Conservation (phyloP, 2,888 invertebrate genomes). For the Scaptomyza polygonia region DNA sequence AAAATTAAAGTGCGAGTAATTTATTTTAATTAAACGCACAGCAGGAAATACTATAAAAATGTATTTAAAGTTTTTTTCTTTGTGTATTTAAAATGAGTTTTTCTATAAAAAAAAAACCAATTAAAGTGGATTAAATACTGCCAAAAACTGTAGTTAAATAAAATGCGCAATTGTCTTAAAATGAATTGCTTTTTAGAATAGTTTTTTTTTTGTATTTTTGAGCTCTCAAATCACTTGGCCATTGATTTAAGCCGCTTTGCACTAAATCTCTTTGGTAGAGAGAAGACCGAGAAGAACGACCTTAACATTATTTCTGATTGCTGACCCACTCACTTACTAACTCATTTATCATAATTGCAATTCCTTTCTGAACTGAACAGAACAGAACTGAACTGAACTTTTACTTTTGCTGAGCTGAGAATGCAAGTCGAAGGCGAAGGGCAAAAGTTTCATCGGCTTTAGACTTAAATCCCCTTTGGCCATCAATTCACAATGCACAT, state of each 20-base stretch:
- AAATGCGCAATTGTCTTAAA: neutral
- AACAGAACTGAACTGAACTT: constrained; percentile 50
- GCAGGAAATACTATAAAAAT: neutral
- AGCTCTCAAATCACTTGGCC: neutral
- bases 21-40: neutral
- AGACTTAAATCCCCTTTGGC: constrained; percentile 13
- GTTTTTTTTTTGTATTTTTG: neutral
- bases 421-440: constrained; percentile 4
- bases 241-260: constrained; percentile 42
- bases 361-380: constrained; percentile 31
- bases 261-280: constrained; percentile 14
- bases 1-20: neutral
- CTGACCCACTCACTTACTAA: constrained; percentile 9
- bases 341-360: constrained; percentile 49
- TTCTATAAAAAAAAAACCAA: neutral
- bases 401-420: constrained; percentile 43
- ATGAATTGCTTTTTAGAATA: neutral
- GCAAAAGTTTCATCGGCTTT: constrained; percentile 22
- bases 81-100: neutral
- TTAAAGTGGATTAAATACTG: neutral
- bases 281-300: too few relatives aligned
- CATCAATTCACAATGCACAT: constrained; percentile 58
- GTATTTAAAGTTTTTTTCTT: neutral
- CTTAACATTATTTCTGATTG: constrained; percentile 25
- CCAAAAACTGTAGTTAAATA: too few relatives aligned